A percentile compares a stretch with the other conserved stretches of the same genome.
Conservation (phyloP, 1,140 invertebrate genomes). For the Asbolus verrucosus region DNA sequence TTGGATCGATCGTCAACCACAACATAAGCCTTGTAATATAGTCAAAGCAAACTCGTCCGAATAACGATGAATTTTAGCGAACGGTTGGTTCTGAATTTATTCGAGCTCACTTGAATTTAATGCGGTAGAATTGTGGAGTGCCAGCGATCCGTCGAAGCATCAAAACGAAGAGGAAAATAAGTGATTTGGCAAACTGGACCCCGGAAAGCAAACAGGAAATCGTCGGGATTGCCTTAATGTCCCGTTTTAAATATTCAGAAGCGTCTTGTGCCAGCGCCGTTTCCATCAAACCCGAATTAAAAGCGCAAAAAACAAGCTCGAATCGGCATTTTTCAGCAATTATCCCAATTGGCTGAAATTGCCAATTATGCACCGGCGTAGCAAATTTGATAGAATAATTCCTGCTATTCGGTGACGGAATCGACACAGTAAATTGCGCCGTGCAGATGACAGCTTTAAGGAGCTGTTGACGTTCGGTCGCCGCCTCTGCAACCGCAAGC, state of each 20-base stretch:
- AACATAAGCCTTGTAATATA: slow-evolving; percentile 26
- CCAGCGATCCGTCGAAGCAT: slow-evolving; percentile 25
- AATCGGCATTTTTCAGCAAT: no score
- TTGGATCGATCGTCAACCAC: slow-evolving; percentile 10
- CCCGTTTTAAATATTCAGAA: slow-evolving; percentile 14
- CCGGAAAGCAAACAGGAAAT: slow-evolving; percentile 30
- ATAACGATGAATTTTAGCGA: slow-evolving; percentile 29
- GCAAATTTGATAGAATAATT: slow-evolving; percentile 21
- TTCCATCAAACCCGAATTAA: no score
- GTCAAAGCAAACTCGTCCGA: slow-evolving; percentile 37
- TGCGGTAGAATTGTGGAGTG: slow-evolving; percentile 27
- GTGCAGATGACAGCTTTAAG: slow-evolving; percentile 55
- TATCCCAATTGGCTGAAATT: slow-evolving; percentile 24
- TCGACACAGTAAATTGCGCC: slow-evolving; percentile 54
- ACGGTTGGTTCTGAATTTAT: slow-evolving; percentile 31
- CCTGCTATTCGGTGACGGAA: slow-evolving; percentile 41
- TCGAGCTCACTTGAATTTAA: slow-evolving; percentile 30
- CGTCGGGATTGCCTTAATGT: slow-evolving; percentile 8
- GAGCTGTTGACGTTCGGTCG: slow-evolving; percentile 50
- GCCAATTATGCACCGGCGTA: background rate
- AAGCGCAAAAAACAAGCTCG: background rate
- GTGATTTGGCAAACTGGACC: slow-evolving; percentile 35
- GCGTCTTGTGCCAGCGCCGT: background rate
- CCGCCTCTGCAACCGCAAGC: slow-evolving; percentile 41
- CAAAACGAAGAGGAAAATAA: slow-evolving; percentile 34